A percentile compares a stretch with the other conserved stretches of the same genome.
Conservation (phyloP, 2,113 vertebrate species). For the Conger conger region DNA sequence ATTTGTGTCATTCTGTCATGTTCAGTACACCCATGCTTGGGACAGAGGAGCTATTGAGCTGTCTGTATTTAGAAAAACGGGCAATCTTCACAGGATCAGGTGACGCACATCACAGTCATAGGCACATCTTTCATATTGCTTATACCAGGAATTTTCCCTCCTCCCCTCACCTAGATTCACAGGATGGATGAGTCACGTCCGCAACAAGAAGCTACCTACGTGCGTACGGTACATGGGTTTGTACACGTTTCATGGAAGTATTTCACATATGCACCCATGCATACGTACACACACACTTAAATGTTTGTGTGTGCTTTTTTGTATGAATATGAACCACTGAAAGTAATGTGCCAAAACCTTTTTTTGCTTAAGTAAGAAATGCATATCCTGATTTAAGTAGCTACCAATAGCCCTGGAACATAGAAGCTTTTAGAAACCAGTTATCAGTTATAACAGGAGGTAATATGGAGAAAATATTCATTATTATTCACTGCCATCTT, state of each 20-base stretch:
- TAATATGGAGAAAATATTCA: no score
- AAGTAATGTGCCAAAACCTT: no score
- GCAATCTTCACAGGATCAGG: neutral
- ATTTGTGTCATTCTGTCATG: no score
- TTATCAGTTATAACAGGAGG: no score
- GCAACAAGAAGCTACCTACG: neutral
- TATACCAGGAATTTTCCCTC: neutral
- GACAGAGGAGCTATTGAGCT: neutral
- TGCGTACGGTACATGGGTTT: neutral
- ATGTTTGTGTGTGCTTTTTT: no score
- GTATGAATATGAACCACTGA: no score
- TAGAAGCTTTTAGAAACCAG: no score
- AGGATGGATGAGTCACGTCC: neutral
- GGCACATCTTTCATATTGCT: neutral
- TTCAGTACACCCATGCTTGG: neutral
- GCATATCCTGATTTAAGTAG: no score
- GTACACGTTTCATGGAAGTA: neutral
- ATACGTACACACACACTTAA: neutral
- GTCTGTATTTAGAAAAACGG: neutral
- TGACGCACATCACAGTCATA: constrained; percentile 9
- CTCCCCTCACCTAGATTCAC: neutral
- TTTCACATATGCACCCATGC: neutral
- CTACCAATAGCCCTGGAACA: no score
- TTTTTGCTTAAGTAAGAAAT: no score
- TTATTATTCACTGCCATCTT: no score